Evolutionary conservation across 1,140 invertebrate genomes (phyloP), one percentile per base, ranked within the genome.

Genomic region (Pteromalus puparum): DNA sequence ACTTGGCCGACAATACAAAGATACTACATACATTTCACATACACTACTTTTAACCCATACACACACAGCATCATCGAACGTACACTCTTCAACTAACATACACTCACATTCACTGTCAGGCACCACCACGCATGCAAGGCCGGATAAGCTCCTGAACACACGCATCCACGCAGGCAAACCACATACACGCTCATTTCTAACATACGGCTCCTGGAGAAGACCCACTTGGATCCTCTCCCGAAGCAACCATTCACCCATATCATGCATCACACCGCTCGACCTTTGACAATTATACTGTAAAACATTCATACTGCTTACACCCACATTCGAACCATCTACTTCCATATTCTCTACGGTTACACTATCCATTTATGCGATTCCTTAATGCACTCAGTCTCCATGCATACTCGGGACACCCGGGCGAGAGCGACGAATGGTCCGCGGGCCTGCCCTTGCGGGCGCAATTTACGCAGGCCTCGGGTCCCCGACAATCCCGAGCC

Each of bases 11-110:
- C 79, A 87, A 75, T 86, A 87, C 61, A 86, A 18, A 18, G 82
- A 86, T 2, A 72, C 75, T 1, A 82, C 82, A 82, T 76, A 83
- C 34, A 85, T 3, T 28, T 68, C 77, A 9, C 86, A 84, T 42
- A 83, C 82, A 2, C 34, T 68, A 7, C 84, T 84, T 38, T 83
- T 83, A 10, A 87, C 5, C 84, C 84, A 86, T 21, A 87, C 78
- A 48, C 84, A 84, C 15, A 81, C 72, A 77, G 3, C 67, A 74
- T 34, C 30, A 34, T 34, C 30, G 0, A 34, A 34, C 1, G 9
- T 74, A 68, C 87, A 88, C 81, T 88, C 85, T 86, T 88, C 87
- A 85, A 83, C 86, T 74, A 85, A 85, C 75, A 61, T 61, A 61
- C 76, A 53, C 26, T 65, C 46, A 61, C 26, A 61, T 12, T 65